A percentile compares a stretch with the other conserved stretches of the same genome.
These are phyloP conservation scores for Trematocara stigmaticum DNA, from an alignment of 2,113 vertebrate genomes.

Conservation along the genomic window DNA sequence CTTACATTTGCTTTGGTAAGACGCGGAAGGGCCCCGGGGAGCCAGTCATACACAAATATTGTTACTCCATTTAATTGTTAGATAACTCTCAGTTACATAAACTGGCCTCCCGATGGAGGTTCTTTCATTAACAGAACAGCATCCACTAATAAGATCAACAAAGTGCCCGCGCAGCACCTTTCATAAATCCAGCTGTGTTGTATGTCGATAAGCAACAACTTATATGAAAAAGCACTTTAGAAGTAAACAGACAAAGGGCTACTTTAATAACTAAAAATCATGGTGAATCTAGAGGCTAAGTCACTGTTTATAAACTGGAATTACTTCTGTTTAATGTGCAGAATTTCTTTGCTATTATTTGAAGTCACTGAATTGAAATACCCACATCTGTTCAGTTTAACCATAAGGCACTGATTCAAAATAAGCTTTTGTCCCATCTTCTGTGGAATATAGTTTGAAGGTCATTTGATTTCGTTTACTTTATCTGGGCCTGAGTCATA, in stretches of 20 bases:
- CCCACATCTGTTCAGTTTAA: background rate
- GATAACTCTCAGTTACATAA: constrained; percentile 15
- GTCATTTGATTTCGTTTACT: background rate
- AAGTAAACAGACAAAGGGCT: background rate
- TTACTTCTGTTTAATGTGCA: background rate
- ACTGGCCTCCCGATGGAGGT: background rate
- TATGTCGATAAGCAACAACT: background rate
- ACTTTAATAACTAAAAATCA: background rate
- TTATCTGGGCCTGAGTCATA: background rate
- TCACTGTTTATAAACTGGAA: background rate
- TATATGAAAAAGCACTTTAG: background rate
- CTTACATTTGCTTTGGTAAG: background rate
- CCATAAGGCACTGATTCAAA: background rate
- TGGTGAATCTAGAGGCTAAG: background rate
- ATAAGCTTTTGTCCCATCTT: background rate
- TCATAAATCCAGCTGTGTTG: background rate
- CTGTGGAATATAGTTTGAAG: background rate
- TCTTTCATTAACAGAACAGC: background rate
- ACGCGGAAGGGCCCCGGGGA: background rate
- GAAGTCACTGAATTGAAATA: background rate
- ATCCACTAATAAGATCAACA: background rate
- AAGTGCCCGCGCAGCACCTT: background rate
- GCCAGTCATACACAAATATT: background rate
- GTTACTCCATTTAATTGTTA: constrained; percentile 5
- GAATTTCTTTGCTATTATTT: background rate